Base-by-base conservation (phyloP, 2,113 vertebrate species). In the Pampusana beccarii region DNA sequence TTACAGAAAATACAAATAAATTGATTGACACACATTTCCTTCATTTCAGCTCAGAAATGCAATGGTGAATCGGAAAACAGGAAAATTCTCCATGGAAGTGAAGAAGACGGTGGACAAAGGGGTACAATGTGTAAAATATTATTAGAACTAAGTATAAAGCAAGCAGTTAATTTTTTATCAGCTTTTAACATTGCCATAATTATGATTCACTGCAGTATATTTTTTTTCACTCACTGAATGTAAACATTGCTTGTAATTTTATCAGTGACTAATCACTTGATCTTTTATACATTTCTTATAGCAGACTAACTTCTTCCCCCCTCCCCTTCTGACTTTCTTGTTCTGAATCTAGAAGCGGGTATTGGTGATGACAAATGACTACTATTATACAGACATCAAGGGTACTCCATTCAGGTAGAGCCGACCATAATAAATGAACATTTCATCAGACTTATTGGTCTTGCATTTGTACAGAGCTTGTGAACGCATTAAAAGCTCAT, bases 21-120 rank as follows among this genome's bases (percentile, higher is more conserved):
- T 66, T 33, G 44, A 29, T 67, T 98, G 66, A 97, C 36, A 20
- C 17, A 5, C 5, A 12, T 36, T 85, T 95, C 53, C 58, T 82
- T 96, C 33, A 5, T 95, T 96, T 86, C 92, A 99, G 99, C 98
- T 99, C 84, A 98, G 99, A 96, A 99, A 99, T 38, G 99, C 99
- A 86, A 99, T 99, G 99, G 99, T 99, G 97, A 99, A 99, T 97
- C 98, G 99, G 86, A 99, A 99, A 98, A 99, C 99, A 2, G 99
- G 99, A 72, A 99, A 98, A 88, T 99, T 99, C 95, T 99, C 99
- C 50, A 99, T 99, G 99, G 99, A 99, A 95, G 99, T 99, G 95
- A 99, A 99, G 97, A 99, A 99, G 98, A 99, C 99, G 56, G 98
- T 99, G 86, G 99, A 99, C 97, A 99, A 99, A 98, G 99, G 99